phyloP scores from a whole-genome alignment of 2,113 vertebrate species.

The Notothenia coriiceps region DNA sequence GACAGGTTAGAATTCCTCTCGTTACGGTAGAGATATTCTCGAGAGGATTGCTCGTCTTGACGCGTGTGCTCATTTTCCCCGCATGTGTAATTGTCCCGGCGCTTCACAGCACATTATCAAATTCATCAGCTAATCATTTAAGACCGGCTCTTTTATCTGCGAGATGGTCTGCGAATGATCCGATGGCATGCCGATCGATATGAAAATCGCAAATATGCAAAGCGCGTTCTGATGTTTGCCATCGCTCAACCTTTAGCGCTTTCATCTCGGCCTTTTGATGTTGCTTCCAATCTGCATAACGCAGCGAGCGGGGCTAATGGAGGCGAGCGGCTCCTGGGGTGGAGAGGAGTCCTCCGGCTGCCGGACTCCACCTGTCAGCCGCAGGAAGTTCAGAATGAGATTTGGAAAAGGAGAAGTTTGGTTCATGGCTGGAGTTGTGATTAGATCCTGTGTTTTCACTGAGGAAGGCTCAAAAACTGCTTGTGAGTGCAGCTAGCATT shows the following conservation, averaged over 20 bases:
- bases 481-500: background rate
- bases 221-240: slow-evolving; percentile 78
- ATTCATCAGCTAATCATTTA: slow-evolving; percentile 83
- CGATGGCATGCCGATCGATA: slow-evolving; percentile 75
- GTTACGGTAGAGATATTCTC: slow-evolving; percentile 47
- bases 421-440: background rate
- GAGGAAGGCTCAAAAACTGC: background rate
- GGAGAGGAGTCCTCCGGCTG: slow-evolving; percentile 30
- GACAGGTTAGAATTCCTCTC: slow-evolving; percentile 52
- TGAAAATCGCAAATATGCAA: slow-evolving; percentile 79
- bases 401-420: background rate
- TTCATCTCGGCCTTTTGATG: slow-evolving; percentile 84
- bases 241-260: slow-evolving; percentile 78
- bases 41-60: slow-evolving; percentile 32
- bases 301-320: slow-evolving; percentile 56
- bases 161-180: slow-evolving; percentile 67
- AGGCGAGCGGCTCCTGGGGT: slow-evolving; percentile 61
- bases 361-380: slow-evolving; percentile 67
- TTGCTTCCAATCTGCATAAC: slow-evolving; percentile 74
- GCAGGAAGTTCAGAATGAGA: slow-evolving; percentile 1
- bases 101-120: slow-evolving; percentile 69
- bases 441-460: background rate
- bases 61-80: slow-evolving; percentile 7
- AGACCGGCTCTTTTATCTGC: slow-evolving; percentile 74
- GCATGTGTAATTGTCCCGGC: slow-evolving; percentile 57